Evolutionary conservation across 2,113 vertebrate species (phyloP).

Genomic region (Cynopterus brachyotis): DNA sequence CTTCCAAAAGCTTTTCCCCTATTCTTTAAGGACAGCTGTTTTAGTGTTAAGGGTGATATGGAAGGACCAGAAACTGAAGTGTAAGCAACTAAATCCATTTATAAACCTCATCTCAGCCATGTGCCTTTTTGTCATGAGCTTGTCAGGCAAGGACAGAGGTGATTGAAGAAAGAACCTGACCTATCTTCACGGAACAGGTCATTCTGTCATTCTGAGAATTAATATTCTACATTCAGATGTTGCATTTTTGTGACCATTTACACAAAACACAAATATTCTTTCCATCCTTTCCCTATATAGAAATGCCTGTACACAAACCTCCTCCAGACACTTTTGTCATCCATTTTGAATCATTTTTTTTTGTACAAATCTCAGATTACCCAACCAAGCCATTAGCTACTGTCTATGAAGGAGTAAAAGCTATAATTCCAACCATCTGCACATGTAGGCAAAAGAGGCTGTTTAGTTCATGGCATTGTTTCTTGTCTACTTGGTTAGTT

Average conservation of each 20-base stretch:
- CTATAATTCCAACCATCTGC: too few species aligned
- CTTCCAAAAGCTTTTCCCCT: neutral
- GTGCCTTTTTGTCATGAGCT: neutral
- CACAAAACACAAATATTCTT: neutral
- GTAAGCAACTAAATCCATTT: neutral
- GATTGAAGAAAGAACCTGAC: neutral
- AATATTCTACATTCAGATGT: neutral
- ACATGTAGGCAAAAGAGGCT: neutral
- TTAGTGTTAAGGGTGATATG: too few species aligned
- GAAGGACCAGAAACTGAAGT: neutral
- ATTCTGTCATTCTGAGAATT: neutral
- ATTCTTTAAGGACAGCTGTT: neutral
- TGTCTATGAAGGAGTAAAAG: neutral
- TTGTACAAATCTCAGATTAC: neutral
- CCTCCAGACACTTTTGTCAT: neutral
- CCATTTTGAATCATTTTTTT: neutral
- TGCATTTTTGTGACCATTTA: neutral
- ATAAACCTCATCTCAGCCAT: neutral
- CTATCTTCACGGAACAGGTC: neutral
- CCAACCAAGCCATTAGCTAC: neutral
- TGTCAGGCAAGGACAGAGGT: neutral
- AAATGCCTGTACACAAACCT: neutral
- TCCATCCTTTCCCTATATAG: neutral
- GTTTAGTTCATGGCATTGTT: neutral
- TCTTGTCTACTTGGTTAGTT: neutral